A percentile compares a stretch with the other conserved stretches of the same genome.
These are phyloP conservation scores for Paracyclopina nana DNA, from an alignment of 1,140 invertebrate genomes.

Conservation along the genomic window DNA sequence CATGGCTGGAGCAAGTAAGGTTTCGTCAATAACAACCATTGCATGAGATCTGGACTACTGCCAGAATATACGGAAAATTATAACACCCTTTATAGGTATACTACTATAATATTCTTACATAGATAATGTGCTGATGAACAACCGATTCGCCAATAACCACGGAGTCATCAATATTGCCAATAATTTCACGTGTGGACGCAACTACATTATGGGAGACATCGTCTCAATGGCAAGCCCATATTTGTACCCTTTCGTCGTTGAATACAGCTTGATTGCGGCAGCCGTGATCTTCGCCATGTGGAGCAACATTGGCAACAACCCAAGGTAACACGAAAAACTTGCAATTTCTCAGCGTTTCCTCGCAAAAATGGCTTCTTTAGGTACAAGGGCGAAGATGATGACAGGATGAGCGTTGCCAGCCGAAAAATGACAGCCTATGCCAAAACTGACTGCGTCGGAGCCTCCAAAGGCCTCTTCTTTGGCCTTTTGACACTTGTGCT, in stretches of 20 bases:
- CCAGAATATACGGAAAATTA: no score
- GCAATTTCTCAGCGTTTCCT: conserved; percentile 8
- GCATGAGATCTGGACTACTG: no score
- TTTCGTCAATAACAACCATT: no score
- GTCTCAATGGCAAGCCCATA: conserved; percentile 75
- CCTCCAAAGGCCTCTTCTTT: conserved; percentile 71
- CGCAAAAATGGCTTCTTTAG: conserved; percentile 24
- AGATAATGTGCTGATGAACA: no score
- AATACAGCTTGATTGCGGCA: conserved; percentile 87
- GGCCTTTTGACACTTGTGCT: conserved; percentile 68
- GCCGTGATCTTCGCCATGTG: conserved; percentile 95
- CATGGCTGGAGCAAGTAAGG: no score
- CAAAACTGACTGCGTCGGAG: conserved; percentile 75
- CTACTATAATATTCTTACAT: no score
- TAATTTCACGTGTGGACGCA: conserved; percentile 42
- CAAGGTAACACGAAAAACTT: conserved; percentile 19
- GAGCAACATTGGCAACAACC: conserved; percentile 70
- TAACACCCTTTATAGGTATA: no score
- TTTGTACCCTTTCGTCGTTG: conserved; percentile 86
- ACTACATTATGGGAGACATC: conserved; percentile 79
- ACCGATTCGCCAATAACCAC: neutral
- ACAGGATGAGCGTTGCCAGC: conserved; percentile 20
- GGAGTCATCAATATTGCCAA: conserved; percentile 10
- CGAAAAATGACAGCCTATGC: conserved; percentile 29
- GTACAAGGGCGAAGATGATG: conserved; percentile 46